Conservation (phyloP, 2,888 invertebrate species). For the Protophormia terraenovae region DNA sequence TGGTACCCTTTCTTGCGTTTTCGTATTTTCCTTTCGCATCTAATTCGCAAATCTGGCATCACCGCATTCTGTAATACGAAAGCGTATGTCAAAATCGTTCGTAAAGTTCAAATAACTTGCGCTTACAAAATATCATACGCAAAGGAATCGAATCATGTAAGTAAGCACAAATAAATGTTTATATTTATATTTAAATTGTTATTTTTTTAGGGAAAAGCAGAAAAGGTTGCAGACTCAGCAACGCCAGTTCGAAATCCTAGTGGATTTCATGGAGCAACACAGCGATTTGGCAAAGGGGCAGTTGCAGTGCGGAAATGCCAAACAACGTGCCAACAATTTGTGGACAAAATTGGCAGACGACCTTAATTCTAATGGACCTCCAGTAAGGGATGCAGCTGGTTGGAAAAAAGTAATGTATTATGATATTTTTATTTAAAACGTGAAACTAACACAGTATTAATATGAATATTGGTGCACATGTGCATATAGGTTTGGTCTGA, state of each 20-base stretch:
- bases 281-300: no score
- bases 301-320: neutral
- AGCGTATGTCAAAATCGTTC: slow-evolving; percentile 13
- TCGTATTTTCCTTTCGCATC: neutral
- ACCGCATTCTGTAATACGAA: neutral
- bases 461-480: neutral
- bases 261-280: neutral
- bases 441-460: neutral
- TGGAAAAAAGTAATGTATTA: slow-evolving; percentile 19
- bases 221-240: neutral
- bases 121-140: no score
- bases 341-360: neutral
- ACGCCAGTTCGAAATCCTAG: neutral
- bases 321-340: neutral
- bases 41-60: slow-evolving; percentile 3
- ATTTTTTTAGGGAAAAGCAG: no score
- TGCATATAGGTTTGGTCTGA: slow-evolving; percentile 6
- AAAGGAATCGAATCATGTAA: no score
- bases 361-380: neutral
- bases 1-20: neutral
- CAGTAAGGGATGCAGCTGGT: neutral
- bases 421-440: slow-evolving; percentile 5
- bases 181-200: no score
- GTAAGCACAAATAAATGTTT: no score
- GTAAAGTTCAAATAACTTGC: neutral